These are phyloP conservation scores for Oegoconia quadripuncta DNA, from an alignment of 2,888 invertebrate species.

Conservation along the genomic window DNA sequence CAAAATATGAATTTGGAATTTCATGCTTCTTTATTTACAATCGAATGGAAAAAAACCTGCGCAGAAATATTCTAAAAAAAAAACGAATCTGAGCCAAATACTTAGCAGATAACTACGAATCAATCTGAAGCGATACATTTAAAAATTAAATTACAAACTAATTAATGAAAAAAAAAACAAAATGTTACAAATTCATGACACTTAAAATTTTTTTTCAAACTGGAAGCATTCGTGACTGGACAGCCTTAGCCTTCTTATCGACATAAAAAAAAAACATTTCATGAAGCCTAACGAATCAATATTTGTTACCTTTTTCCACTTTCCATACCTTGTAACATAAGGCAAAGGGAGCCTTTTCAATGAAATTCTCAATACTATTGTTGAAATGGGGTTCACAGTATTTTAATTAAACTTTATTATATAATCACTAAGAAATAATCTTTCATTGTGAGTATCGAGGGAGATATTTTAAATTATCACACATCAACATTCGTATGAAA, in stretches of 20 bases:
- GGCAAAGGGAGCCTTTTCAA: no score
- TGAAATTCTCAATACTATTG: no score
- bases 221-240: constrained; percentile 68
- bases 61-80: constrained; percentile 9
- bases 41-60: constrained; percentile 41
- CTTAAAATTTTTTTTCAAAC: constrained; percentile 51
- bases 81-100: constrained; percentile 38
- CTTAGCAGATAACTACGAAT: constrained; percentile 44
- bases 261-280: constrained; percentile 40
- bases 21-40: constrained; percentile 50
- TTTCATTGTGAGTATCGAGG: no score
- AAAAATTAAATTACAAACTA: constrained; percentile 63
- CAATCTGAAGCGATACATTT: constrained; percentile 57
- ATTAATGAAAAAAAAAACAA: constrained; percentile 60
- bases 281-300: constrained; percentile 48
- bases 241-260: constrained; percentile 46
- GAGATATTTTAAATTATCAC: no score
- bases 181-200: constrained; percentile 60
- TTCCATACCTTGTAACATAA: no score
- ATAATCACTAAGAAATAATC: no score
- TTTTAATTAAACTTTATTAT: no score
- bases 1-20: constrained; percentile 1
- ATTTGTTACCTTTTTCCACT: no score
- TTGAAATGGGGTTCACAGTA: no score
- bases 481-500: neutral